phyloP scores from a whole-genome alignment of 1,140 invertebrate genomes.

The Sycophila sp. region DNA sequence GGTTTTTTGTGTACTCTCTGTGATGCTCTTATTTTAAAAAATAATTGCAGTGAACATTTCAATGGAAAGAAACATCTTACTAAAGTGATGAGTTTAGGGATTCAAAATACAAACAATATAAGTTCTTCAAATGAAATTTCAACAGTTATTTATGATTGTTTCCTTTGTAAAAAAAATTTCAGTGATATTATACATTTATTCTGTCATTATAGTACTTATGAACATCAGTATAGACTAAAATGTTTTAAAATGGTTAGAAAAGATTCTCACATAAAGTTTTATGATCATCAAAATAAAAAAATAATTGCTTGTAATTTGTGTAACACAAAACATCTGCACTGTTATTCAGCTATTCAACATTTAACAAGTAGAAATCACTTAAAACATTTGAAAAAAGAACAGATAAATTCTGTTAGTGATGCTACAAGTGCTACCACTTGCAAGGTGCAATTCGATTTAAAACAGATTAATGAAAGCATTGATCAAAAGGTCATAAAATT shows the following conservation, averaged over 20 bases:
- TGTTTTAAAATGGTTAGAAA: not conserved
- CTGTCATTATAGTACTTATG: not conserved
- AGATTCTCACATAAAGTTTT: not conserved
- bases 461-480: too few species aligned
- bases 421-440: too few species aligned
- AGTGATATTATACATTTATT: not conserved
- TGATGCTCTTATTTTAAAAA: not conserved
- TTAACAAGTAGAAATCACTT: too few species aligned
- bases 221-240: not conserved
- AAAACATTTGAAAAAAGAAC: too few species aligned
- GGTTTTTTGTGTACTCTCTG: not conserved
- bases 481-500: too few species aligned
- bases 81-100: not conserved
- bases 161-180: slow-evolving; percentile 1
- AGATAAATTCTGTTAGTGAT: too few species aligned
- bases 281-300: not conserved
- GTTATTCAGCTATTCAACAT: not conserved
- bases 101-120: not conserved
- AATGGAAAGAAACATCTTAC: not conserved
- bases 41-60: not conserved
- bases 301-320: not conserved
- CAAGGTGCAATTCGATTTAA: too few species aligned
- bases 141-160: slow-evolving; percentile 3
- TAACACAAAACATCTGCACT: not conserved
- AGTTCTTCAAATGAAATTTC: too few species aligned